These are phyloP conservation scores for Neogale vison DNA, from an alignment of 2,113 vertebrate genomes.

Conservation along the genomic window DNA sequence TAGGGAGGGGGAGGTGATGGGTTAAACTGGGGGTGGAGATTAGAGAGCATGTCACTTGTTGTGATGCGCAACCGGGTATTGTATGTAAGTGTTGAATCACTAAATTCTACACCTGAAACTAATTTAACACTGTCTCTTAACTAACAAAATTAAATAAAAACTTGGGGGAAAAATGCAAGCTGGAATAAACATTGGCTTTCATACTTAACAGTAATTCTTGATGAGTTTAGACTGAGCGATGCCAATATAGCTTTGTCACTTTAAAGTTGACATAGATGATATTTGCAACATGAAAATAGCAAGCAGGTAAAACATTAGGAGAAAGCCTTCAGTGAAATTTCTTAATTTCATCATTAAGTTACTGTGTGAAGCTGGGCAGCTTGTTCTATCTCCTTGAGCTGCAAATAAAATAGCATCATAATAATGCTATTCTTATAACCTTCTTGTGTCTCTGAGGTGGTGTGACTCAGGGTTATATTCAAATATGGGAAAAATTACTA, in stretches of 20 bases:
- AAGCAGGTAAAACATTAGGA: constrained; percentile 5
- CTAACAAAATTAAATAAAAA: not conserved
- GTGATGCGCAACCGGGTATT: not conserved
- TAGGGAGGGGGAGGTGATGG: not conserved
- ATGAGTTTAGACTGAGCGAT: not conserved
- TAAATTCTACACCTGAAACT: not conserved
- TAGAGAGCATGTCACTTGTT: not conserved
- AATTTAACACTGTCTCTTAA: not conserved
- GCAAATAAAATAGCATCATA: constrained; percentile 45
- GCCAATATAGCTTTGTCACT: not conserved
- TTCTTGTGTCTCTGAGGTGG: not conserved
- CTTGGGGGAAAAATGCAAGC: not conserved
- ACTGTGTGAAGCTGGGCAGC: not conserved
- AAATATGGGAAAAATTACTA: constrained; percentile 14
- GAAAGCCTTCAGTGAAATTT: not conserved
- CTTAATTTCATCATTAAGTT: constrained; percentile 26
- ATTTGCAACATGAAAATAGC: constrained; percentile 42
- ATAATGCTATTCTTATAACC: constrained; percentile 13
- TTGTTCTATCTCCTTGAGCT: not conserved
- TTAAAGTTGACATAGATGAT: not conserved
- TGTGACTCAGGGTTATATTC: not conserved
- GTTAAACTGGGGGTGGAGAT: not conserved
- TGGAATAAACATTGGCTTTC: constrained; percentile 30
- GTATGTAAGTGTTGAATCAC: not conserved
- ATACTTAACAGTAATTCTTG: constrained; percentile 38